Conservation (phyloP, 2,113 vertebrate species). For the Tauraco erythrolophus region DNA sequence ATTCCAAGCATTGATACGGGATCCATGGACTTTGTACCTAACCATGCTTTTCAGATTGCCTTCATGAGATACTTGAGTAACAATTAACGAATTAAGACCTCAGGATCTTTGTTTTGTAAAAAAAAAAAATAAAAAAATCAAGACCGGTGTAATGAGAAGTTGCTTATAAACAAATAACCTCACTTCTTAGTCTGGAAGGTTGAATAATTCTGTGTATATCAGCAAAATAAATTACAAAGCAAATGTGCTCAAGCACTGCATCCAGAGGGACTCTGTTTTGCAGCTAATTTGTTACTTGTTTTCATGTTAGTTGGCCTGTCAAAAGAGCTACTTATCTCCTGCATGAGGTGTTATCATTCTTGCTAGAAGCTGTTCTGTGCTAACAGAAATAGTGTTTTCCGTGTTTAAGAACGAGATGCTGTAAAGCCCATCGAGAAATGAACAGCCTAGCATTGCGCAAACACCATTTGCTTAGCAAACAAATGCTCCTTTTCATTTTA, state of each 20-base stretch:
- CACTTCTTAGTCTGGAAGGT: background rate
- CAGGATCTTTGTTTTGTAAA: background rate
- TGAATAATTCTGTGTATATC: background rate
- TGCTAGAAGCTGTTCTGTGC: background rate
- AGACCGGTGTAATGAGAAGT: background rate
- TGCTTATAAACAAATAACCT: background rate
- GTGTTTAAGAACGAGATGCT: background rate
- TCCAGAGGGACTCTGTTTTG: background rate
- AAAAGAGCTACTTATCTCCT: background rate
- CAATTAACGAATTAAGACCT: background rate
- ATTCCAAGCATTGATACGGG: background rate
- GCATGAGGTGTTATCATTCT: background rate
- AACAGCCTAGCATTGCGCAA: background rate
- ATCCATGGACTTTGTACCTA: background rate
- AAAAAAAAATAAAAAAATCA: background rate
- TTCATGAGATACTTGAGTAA: background rate
- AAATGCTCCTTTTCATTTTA: background rate
- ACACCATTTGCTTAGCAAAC: background rate
- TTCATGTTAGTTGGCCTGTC: background rate
- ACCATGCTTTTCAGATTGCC: background rate
- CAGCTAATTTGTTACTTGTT: constrained; percentile 8
- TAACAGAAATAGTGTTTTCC: background rate
- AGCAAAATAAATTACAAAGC: constrained; percentile 21
- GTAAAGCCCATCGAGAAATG: background rate
- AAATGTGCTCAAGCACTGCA: background rate